Conservation (phyloP, 2,113 vertebrate genomes). For the Charadrius vociferus region DNA sequence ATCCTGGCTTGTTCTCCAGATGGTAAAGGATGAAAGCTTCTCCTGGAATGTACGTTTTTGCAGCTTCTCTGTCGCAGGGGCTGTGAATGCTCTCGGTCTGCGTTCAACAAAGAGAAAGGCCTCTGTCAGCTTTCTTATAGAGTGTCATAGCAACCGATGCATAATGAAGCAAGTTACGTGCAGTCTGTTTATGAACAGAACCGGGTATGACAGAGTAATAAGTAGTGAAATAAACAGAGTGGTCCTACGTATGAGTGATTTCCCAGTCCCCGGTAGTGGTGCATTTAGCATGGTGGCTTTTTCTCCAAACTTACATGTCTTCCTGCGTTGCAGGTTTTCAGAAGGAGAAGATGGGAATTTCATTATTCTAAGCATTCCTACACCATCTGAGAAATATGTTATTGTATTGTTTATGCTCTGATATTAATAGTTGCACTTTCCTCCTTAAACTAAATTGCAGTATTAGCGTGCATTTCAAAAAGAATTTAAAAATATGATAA, state of each 20-base stretch:
- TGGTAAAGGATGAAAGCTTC: not conserved
- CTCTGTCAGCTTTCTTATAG: not conserved
- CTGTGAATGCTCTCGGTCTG: not conserved
- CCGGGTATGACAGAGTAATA: not conserved
- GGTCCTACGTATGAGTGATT: not conserved
- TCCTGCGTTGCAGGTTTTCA: not conserved
- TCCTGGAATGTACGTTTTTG: not conserved
- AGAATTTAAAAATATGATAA: not conserved
- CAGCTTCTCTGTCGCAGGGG: not conserved
- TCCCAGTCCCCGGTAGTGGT: not conserved
- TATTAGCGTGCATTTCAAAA: not conserved
- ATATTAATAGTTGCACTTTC: not conserved
- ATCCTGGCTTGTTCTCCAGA: not conserved
- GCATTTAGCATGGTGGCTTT: not conserved
- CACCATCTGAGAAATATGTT: not conserved
- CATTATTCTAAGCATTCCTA: not conserved
- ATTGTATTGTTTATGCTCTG: not conserved
- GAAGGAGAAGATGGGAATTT: not conserved
- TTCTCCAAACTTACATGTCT: not conserved
- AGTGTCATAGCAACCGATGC: not conserved
- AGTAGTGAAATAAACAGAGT: not conserved
- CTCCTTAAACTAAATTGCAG: not conserved
- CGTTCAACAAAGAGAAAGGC: too few relatives aligned
- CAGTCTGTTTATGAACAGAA: not conserved
- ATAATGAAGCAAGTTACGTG: not conserved